phyloP scores from a whole-genome alignment of 2,797 vertebrate species.

The Poecile montanus region DNA sequence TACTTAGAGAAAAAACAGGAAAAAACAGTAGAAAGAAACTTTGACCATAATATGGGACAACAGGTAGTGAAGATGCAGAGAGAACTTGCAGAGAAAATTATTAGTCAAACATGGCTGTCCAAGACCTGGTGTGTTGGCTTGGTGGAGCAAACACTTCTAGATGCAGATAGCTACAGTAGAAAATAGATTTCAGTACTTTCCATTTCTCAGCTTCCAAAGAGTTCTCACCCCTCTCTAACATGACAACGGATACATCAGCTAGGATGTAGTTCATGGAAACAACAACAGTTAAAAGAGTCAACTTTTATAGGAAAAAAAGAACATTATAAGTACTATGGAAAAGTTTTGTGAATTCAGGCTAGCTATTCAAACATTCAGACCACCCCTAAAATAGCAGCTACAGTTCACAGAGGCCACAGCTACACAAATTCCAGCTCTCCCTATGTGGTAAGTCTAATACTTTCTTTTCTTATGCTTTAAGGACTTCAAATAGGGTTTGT shows the following conservation, averaged over 20 bases:
- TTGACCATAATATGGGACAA: neutral
- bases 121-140: neutral
- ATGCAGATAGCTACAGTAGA: neutral
- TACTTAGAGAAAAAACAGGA: neutral
- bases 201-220: neutral
- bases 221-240: neutral
- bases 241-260: neutral
- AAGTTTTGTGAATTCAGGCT: conserved; percentile 60
- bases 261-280: neutral
- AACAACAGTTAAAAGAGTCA: neutral
- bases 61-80: neutral
- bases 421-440: conserved; percentile 71
- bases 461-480: conserved; percentile 71
- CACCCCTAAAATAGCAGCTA: conserved; percentile 69
- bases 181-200: neutral
- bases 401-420: conserved; percentile 66
- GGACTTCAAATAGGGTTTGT: conserved; percentile 73
- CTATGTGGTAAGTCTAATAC: conserved; percentile 73
- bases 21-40: neutral
- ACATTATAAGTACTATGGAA: conserved; percentile 20
- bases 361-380: conserved; percentile 58
- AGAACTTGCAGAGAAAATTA: neutral
- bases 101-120: neutral
- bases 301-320: neutral
- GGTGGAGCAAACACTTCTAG: neutral